Evolutionary conservation across 2,797 vertebrate species (phyloP).

Genomic region (Calcarius lapponicus): DNA sequence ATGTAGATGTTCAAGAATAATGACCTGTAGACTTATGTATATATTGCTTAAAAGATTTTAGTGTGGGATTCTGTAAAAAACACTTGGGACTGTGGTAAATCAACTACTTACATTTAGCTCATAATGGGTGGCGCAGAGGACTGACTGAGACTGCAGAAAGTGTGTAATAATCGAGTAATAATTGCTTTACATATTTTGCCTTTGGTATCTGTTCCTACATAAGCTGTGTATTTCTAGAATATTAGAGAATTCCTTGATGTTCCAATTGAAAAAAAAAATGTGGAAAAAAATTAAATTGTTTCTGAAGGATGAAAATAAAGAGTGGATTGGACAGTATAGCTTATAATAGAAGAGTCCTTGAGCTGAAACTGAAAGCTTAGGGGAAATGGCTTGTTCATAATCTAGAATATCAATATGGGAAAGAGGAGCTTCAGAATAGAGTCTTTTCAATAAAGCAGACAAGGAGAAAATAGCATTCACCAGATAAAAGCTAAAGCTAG

Average conservation of each 20-base stretch:
- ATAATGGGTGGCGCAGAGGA: neutral
- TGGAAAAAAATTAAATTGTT: neutral
- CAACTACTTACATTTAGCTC: neutral
- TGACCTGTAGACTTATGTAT: neutral
- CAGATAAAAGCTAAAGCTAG: slow-evolving; percentile 1
- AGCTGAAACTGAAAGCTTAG: neutral
- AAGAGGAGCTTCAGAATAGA: neutral
- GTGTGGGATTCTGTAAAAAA: neutral
- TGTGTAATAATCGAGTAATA: neutral
- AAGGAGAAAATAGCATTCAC: neutral
- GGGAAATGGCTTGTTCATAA: neutral
- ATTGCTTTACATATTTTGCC: neutral
- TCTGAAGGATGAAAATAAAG: neutral
- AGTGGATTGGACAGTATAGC: neutral
- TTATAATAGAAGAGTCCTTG: neutral
- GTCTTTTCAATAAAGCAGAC: neutral
- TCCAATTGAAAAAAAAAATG: neutral
- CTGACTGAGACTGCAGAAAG: neutral
- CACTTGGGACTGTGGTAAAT: neutral
- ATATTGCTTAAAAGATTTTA: neutral
- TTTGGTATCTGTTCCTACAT: neutral
- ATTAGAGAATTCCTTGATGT: neutral
- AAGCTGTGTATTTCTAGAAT: neutral
- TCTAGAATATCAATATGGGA: neutral
- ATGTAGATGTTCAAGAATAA: neutral